A percentile compares a stretch with the other conserved stretches of the same genome.
Evolutionary conservation across 2,888 invertebrate genomes (phyloP).

Genomic region (Microdon myrmicae): DNA sequence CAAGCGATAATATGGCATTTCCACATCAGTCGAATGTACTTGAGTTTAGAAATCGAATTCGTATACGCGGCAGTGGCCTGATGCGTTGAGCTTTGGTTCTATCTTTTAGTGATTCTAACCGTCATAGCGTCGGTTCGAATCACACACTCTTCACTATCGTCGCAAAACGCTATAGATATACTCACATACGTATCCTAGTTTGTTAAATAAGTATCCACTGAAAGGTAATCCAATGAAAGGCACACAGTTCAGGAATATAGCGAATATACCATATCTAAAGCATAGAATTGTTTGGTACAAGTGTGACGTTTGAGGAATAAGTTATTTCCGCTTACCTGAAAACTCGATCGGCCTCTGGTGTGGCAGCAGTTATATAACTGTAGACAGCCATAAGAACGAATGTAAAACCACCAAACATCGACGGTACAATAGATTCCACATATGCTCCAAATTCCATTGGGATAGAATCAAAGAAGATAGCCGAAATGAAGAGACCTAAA

Average conservation of each 20-base stretch:
- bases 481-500: conserved; percentile 63
- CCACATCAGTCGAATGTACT: too few relatives aligned
- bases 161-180: not conserved
- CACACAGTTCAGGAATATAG: conserved; percentile 62
- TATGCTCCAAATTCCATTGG: conserved; percentile 66
- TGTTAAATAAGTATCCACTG: conserved; percentile 60
- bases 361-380: conserved; percentile 65
- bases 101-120: too few relatives aligned
- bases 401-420: conserved; percentile 64
- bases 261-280: conserved; percentile 64
- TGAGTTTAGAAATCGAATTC: too few relatives aligned
- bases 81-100: too few relatives aligned
- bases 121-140: too few relatives aligned
- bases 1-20: too few relatives aligned
- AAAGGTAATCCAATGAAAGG: conserved; percentile 63
- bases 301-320: not conserved
- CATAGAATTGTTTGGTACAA: not conserved
- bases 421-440: conserved; percentile 63
- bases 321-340: conserved; percentile 56
- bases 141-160: not conserved
- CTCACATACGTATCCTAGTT: conserved; percentile 63
- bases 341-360: conserved; percentile 64
- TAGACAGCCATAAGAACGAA: conserved; percentile 66
- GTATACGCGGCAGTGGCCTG: too few relatives aligned
- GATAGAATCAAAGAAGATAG: conserved; percentile 63